phyloP scores from a whole-genome alignment of 2,888 invertebrate species.

The Seira ritae region DNA sequence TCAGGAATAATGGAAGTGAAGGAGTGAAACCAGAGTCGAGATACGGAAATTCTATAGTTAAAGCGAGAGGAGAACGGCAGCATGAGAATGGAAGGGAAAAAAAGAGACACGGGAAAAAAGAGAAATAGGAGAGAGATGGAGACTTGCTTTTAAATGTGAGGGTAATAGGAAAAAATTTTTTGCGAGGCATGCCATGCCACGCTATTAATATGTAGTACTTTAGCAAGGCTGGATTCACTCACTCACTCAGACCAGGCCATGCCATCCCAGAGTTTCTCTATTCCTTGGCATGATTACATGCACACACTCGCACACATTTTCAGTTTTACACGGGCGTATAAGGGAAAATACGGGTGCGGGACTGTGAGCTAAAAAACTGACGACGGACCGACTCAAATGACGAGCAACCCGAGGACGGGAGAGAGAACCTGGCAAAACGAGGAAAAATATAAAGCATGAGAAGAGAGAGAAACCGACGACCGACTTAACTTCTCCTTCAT shows the following conservation, averaged over 20 bases:
- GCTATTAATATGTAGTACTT: too few species aligned
- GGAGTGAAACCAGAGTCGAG: constrained; percentile 51
- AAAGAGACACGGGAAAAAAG: constrained; percentile 30
- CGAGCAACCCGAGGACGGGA: constrained; percentile 64
- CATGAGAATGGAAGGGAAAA: constrained; percentile 15
- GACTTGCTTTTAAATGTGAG: constrained; percentile 55
- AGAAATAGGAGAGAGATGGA: constrained; percentile 46
- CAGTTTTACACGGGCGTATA: constrained; percentile 32
- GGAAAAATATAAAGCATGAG: constrained; percentile 20
- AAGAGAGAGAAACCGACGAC: constrained; percentile 61
- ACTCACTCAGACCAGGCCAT: constrained; percentile 26
- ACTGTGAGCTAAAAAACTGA: constrained; percentile 61
- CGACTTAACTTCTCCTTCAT: constrained; percentile 62
- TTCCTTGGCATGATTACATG: constrained; percentile 1
- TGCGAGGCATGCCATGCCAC: too few species aligned
- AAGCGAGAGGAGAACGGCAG: constrained; percentile 49
- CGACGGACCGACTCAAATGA: constrained; percentile 68
- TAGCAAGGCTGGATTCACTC: constrained; percentile 29
- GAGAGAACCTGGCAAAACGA: not conserved
- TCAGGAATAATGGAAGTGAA: constrained; percentile 27
- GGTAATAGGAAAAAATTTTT: constrained; percentile 32
- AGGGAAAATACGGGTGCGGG: constrained; percentile 55
- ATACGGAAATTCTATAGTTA: constrained; percentile 61
- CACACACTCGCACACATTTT: constrained; percentile 2
- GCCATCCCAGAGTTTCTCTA: not conserved